Evolutionary conservation across 2,797 vertebrate species (phyloP), one percentile per base, ranked within the genome.

Genomic region (Sardinella longiceps): DNA sequence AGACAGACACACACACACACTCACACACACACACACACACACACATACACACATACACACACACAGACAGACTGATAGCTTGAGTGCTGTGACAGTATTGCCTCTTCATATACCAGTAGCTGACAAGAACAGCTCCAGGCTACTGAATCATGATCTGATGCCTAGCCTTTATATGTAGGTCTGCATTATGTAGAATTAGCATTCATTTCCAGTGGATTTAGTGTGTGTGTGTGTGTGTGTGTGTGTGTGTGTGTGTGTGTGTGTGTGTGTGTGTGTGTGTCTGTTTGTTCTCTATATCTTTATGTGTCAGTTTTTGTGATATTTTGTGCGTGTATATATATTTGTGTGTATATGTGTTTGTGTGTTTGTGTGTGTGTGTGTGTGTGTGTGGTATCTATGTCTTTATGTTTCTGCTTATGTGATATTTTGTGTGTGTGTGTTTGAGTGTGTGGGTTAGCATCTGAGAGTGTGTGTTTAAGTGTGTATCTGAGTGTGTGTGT

Each of bases 201-300:
- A 56, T 3, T 30, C 28, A 70, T 70, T 70, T 70, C 30, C 25
- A 11, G 25, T 6, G 25, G 60, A 53, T 66, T n/a, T n/a, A n/a
- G 58, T 25, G 58, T 63, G 63, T 70, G 63, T 33, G 14, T 33
- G 3, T 33, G 6, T 28, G 1, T 28, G 63, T 30, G 25, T 15
- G 25, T 74, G 15, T 74, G 33, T 33, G 0, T 80, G 58, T 58
- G 6, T 84, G 48, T 77, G 28, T 58, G 63, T 82, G 15, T 80
- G 46, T 81, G 80, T 74, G 1, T 28, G n/a, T 85, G 28, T 58
- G 81, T 50, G 10, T 51, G 51, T 28, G 51, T 81, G 12, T 81
- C 53, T 81, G 80, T 28, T n/a, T n/a, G n/a, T n/a, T n/a, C n/a
- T n/a, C n/a, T n/a, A n/a, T n/a, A n/a, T n/a, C n/a, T n/a, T n/a